phyloP scores from a whole-genome alignment of 2,797 vertebrate species.

The Rousettus madagascariensis region DNA sequence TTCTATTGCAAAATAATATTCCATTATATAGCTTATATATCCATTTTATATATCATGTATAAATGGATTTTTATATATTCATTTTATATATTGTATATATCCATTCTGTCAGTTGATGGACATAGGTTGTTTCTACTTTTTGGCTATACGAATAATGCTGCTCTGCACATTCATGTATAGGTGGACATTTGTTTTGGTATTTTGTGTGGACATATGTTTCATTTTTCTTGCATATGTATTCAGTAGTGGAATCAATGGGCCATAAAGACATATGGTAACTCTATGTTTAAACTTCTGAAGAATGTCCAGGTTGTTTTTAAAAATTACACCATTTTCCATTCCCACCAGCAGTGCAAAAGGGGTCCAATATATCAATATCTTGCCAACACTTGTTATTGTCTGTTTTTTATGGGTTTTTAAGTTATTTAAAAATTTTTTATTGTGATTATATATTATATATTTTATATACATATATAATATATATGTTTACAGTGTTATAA shows the following conservation, averaged over 20 bases:
- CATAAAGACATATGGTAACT: not conserved
- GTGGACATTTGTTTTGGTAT: not conserved
- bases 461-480: no score
- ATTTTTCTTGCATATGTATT: not conserved
- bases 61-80: no score
- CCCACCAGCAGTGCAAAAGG: not conserved
- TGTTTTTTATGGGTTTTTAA: not conserved
- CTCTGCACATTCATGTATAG: not conserved
- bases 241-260: not conserved
- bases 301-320: not conserved
- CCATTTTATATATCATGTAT: no score
- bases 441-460: not conserved
- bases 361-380: not conserved
- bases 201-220: not conserved
- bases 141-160: not conserved
- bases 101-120: not conserved
- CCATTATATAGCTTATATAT: not conserved
- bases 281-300: constrained; percentile 5
- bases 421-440: not conserved
- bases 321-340: not conserved
- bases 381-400: not conserved
- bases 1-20: not conserved
- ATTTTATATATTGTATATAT: not conserved
- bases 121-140: not conserved
- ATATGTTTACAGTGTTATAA: not conserved